These are phyloP conservation scores for Heteractis magnifica DNA, from an alignment of 92 coral and sea anemone species.

Conservation along the genomic window DNA sequence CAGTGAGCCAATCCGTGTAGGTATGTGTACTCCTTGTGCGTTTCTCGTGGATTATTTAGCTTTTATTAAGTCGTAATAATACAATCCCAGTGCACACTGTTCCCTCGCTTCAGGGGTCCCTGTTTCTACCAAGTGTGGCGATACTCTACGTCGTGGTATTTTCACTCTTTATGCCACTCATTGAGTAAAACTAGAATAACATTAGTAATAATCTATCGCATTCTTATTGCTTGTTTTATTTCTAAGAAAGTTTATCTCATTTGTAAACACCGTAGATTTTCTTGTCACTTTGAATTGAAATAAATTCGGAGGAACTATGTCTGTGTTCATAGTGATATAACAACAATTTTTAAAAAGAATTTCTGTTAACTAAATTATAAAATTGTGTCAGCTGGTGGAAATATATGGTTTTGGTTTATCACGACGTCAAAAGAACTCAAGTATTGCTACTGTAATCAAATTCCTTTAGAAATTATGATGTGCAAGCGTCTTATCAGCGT, in stretches of 20 bases:
- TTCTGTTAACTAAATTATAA: too few relatives aligned
- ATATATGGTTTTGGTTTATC: too few relatives aligned
- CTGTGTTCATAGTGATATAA: neutral
- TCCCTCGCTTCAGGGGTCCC: neutral
- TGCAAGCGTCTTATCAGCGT: neutral
- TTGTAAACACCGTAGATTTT: conserved; percentile 3
- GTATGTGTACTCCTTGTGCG: neutral
- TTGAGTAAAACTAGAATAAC: neutral
- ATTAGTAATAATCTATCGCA: neutral
- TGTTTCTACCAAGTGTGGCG: neutral
- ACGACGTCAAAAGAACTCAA: too few relatives aligned
- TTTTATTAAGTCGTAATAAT: neutral
- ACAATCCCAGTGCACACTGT: neutral
- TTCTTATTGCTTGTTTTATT: neutral
- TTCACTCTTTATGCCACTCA: neutral
- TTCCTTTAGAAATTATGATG: too few relatives aligned
- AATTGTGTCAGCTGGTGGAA: too few relatives aligned
- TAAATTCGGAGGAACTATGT: neutral
- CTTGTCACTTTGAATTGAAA: neutral
- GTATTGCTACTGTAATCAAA: too few relatives aligned
- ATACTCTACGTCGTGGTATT: neutral
- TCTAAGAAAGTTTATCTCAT: neutral
- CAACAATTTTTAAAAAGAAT: too few relatives aligned
- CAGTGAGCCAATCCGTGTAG: neutral
- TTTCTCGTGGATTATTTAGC: neutral